Evolutionary conservation across 1,140 invertebrate species (phyloP).

Genomic region (Drosophila sulfurigaster): DNA sequence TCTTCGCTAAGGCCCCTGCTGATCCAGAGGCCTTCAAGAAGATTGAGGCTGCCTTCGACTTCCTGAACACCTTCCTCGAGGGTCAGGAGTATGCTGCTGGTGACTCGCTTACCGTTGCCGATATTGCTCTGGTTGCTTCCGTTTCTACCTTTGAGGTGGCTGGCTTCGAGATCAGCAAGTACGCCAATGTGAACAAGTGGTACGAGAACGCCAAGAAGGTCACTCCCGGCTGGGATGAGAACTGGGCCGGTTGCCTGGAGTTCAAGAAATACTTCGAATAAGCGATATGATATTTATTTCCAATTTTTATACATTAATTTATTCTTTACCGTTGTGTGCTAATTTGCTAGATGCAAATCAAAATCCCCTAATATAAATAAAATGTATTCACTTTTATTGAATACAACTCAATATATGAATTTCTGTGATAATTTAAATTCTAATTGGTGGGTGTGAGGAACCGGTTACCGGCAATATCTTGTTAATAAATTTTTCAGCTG

Average conservation of each 20-base stretch:
- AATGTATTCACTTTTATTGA: conserved; percentile 52
- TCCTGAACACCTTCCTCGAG: conserved; percentile 89
- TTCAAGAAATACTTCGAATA: conserved; percentile 85
- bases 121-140: conserved; percentile 87
- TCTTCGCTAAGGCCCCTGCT: conserved; percentile 88
- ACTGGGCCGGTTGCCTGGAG: conserved; percentile 87
- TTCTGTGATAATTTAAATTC: neutral
- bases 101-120: conserved; percentile 90
- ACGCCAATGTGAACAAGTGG: conserved; percentile 90
- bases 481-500: neutral
- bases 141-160: conserved; percentile 89
- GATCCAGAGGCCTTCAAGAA: conserved; percentile 89
- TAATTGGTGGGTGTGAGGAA: conserved; percentile 9
- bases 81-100: conserved; percentile 89
- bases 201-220: conserved; percentile 88
- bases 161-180: conserved; percentile 89
- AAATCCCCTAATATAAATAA: conserved; percentile 25
- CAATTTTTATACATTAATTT: conserved; percentile 34
- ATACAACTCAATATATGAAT: conserved; percentile 31
- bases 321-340: conserved; percentile 31
- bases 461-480: neutral
- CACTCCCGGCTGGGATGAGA: conserved; percentile 91
- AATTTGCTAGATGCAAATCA: conserved; percentile 32
- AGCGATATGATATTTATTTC: conserved; percentile 38
- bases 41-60: conserved; percentile 87